Base-by-base conservation (phyloP, 2,888 invertebrate species). In the Latheticus oryzae region DNA sequence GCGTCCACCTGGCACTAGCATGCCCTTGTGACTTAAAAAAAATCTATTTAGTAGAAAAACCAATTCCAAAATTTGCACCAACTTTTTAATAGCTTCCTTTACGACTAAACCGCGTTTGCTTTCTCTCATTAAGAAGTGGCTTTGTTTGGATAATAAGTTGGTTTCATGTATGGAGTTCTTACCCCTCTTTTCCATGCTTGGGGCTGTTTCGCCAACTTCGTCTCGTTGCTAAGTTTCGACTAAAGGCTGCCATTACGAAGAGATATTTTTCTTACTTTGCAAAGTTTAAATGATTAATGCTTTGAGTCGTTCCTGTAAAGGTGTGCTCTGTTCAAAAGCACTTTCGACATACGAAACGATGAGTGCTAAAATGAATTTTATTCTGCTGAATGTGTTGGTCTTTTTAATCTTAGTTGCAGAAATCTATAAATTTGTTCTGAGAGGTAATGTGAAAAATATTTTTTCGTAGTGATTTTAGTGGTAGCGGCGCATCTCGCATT, bases 1-100 rank as follows among this genome's bases (percentile, higher is more conserved):
- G 40, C 17, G 61, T 54, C 58, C 61, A 60, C 56, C 54, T 57
- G 62, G 48, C 54, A 56, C 60, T 60, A 56, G 43, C 43, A 51
- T 42, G 43, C 8, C 11, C 40, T n/a, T n/a, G n/a, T n/a, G n/a
- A n/a, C n/a, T n/a, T n/a, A n/a, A n/a, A n/a, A n/a, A n/a, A n/a
- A n/a, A n/a, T n/a, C n/a, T n/a, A n/a, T 24, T 28, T 28, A 5
- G 1, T 5, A 28, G 28, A 12, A 28, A 28, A 28, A 28, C n/a
- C n/a, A n/a, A n/a, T n/a, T n/a, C n/a, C n/a, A n/a, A n/a, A n/a
- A n/a, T n/a, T n/a, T n/a, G n/a, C n/a, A n/a, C n/a, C n/a, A n/a
- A n/a, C n/a, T n/a, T n/a, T n/a, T n/a, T n/a, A n/a, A n/a, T 21
- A 21, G 32, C 13, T 32, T 13, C 9, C 37, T 11, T 15, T 37